Evolutionary conservation across 2,797 vertebrate species (phyloP).

Genomic region (Alca torda): DNA sequence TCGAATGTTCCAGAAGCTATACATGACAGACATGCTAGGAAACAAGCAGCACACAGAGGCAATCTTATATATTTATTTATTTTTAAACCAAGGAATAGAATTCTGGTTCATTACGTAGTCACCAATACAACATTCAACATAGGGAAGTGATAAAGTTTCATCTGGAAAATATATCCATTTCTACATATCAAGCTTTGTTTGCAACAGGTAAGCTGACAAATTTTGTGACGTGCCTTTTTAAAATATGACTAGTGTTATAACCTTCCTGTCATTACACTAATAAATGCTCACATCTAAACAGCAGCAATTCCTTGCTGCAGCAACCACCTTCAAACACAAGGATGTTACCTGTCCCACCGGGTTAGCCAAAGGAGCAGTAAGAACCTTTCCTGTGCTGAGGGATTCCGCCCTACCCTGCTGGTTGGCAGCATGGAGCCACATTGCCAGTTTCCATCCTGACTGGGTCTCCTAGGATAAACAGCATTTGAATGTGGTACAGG

Average conservation of each 20-base stretch:
- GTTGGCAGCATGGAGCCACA: background rate
- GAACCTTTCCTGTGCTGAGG: background rate
- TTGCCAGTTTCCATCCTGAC: background rate
- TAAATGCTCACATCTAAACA: background rate
- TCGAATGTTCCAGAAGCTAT: background rate
- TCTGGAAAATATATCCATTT: background rate
- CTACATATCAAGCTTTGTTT: background rate
- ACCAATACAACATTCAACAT: background rate
- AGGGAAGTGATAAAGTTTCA: background rate
- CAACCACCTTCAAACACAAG: background rate
- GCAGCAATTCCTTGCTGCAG: background rate
- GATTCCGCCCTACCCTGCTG: background rate
- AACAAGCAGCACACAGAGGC: background rate
- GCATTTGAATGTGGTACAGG: background rate
- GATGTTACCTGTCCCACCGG: too few species aligned
- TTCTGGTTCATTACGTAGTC: background rate
- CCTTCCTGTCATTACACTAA: background rate
- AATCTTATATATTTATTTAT: background rate
- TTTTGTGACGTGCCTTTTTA: background rate
- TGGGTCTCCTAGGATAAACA: background rate
- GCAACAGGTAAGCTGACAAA: background rate
- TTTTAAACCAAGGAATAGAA: background rate
- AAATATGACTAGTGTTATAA: background rate
- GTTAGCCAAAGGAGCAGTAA: background rate
- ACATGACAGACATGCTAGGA: background rate